A percentile compares a stretch with the other conserved stretches of the same genome.
phyloP scores from a whole-genome alignment of 2,797 vertebrate species.

The Lithobates pipiens region DNA sequence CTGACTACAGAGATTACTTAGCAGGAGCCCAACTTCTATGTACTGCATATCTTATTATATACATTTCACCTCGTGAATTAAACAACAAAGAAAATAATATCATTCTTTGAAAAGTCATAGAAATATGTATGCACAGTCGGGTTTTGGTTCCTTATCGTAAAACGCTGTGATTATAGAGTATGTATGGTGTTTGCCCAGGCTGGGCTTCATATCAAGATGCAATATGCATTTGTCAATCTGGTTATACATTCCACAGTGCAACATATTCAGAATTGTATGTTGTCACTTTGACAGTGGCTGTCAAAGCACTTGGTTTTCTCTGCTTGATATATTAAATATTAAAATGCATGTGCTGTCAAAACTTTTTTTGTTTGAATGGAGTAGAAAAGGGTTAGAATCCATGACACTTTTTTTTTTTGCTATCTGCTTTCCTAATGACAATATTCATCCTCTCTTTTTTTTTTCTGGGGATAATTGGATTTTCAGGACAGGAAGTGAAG shows the following conservation, averaged over 20 bases:
- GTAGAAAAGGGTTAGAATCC: too few relatives aligned
- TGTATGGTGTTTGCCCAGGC: not conserved
- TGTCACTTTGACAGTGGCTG: not conserved
- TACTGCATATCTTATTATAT: not conserved
- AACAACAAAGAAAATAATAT: not conserved
- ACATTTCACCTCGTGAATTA: not conserved
- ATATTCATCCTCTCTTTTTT: too few relatives aligned
- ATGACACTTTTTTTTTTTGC: too few relatives aligned
- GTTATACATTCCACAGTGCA: not conserved
- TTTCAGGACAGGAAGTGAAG: too few relatives aligned
- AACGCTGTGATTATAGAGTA: not conserved
- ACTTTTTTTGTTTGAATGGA: too few relatives aligned
- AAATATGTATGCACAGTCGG: not conserved
- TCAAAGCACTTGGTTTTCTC: not conserved
- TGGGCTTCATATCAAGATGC: not conserved
- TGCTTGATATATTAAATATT: not conserved
- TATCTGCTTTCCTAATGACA: too few relatives aligned
- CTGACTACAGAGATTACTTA: slow-evolving; percentile 15
- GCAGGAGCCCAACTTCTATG: not conserved
- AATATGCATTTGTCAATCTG: not conserved
- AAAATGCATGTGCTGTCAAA: too few relatives aligned
- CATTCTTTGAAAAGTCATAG: not conserved
- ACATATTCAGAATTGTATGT: not conserved
- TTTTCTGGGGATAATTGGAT: too few relatives aligned
- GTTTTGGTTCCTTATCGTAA: not conserved